Base-by-base conservation (phyloP, 2,888 invertebrate genomes). In the Cetonia aurata region DNA sequence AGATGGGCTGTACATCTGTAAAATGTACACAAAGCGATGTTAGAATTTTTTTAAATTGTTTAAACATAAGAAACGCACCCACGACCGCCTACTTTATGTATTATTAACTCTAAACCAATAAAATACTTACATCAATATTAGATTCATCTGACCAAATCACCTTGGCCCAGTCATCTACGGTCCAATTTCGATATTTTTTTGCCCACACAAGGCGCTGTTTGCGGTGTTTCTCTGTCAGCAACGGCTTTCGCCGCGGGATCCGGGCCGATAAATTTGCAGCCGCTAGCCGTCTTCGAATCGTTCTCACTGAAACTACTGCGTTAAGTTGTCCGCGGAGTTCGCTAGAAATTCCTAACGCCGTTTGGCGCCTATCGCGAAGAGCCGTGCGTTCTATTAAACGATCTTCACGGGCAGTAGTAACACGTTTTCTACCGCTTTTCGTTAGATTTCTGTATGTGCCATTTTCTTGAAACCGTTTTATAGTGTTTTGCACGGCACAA, bases 1-100 rank as follows among this genome's bases (percentile, higher is more conserved):
- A 46, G 48, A 42, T 42, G 60, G 37, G 8, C 42, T 15, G 41
- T 19, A 60, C 9, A 60, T 60, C 41, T 60, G 17, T 13, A 8
- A 55, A 13, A 12, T 19, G 53, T 33, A 55, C 33, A 12, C 13
- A 55, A 55, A 55, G 8, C 37, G 33, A 19, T 53, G 15, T 53
- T 53, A 44, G 44, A 44, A 44, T 25, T 25, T 25, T 25, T 25
- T 25, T 25, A 25, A 25, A 25, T 25, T 25, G 25, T 25, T 25
- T 25, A 25, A 25, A 25, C 25, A 25, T 25, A 25, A 25, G 4
- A 25, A 25, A 25, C 25, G 25, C 25, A 25, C 25, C 25, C 25
- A 25, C 25, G 25, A 25, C 25, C 25, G 25, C 25, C 25, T 25
- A 25, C 25, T n/a, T n/a, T n/a, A n/a, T n/a, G n/a, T 25, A 25